These are phyloP conservation scores for Okapia johnstoni DNA, from an alignment of 2,113 vertebrate genomes.

Conservation along the genomic window DNA sequence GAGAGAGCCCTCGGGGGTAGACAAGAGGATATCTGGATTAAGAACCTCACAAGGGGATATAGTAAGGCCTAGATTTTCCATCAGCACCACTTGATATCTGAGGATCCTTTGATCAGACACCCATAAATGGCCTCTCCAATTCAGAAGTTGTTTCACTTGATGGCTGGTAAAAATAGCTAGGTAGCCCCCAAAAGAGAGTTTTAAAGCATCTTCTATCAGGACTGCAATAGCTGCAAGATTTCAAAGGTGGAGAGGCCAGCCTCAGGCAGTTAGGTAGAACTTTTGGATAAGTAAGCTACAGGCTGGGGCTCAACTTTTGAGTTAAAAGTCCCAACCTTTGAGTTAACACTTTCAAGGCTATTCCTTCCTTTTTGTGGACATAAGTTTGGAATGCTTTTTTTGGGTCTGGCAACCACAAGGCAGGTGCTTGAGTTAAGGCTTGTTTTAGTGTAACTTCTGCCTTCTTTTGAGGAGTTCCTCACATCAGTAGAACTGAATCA, in stretches of 20 bases:
- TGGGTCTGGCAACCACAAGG: not conserved
- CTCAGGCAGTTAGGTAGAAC: fast-evolving
- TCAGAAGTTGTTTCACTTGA: not conserved
- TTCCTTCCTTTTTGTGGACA: not conserved
- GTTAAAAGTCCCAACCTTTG: not conserved
- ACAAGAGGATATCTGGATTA: not conserved
- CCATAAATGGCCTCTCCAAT: not conserved
- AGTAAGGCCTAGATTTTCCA: not conserved
- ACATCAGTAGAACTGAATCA: not conserved
- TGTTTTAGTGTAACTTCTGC: not conserved
- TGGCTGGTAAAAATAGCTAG: not conserved
- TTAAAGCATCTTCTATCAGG: not conserved
- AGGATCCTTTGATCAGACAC: not conserved
- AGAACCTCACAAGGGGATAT: not conserved
- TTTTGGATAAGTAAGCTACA: not conserved
- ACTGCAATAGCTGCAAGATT: not conserved
- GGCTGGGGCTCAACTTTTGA: not conserved
- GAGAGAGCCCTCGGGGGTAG: not conserved
- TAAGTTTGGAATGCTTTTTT: not conserved
- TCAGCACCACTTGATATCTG: not conserved
- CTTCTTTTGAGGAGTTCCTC: not conserved
- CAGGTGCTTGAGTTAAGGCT: not conserved
- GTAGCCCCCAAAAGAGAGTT: not conserved
- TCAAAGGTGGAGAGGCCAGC: not conserved
- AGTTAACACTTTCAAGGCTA: not conserved